Evolutionary conservation across 2,888 invertebrate genomes (phyloP).

Genomic region (Ectropis crepuscularia): DNA sequence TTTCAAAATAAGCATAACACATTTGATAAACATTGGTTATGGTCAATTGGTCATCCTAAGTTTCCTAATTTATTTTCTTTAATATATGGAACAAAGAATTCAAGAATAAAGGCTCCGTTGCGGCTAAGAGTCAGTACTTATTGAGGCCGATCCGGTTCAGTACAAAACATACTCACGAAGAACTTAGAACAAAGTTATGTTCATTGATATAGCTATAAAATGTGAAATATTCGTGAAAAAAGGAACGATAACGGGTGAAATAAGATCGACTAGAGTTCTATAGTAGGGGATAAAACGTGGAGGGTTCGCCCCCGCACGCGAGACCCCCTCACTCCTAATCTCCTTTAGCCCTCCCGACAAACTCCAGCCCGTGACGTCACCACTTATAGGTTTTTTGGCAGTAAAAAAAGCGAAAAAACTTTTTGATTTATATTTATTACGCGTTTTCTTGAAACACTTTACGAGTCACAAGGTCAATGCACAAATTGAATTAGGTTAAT

Average conservation of each 20-base stretch:
- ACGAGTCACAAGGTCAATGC: conserved; percentile 54
- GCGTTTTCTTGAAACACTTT: conserved; percentile 52
- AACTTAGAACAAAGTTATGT: too few species aligned
- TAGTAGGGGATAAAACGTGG: conserved; percentile 54
- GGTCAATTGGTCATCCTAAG: too few species aligned
- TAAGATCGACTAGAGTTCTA: conserved; percentile 50
- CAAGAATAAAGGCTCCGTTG: too few species aligned
- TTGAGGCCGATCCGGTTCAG: too few species aligned
- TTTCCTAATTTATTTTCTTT: too few species aligned
- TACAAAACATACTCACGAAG: too few species aligned
- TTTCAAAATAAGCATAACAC: too few species aligned
- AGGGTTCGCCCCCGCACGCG: conserved; percentile 61
- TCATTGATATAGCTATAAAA: too few species aligned
- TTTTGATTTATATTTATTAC: conserved; percentile 58
- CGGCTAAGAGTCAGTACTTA: too few species aligned
- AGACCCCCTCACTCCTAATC: conserved; percentile 69
- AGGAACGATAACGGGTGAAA: background rate
- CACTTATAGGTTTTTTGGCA: conserved; percentile 73
- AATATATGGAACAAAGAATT: too few species aligned
- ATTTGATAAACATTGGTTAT: too few species aligned
- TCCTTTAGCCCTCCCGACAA: conserved; percentile 70
- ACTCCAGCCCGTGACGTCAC: conserved; percentile 77
- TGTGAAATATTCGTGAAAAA: background rate
- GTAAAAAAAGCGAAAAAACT: conserved; percentile 73
- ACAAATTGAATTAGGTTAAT: conserved; percentile 44